Percentiles rank a stretch among this genome's conserved stretches.
phyloP scores from a whole-genome alignment of 2,888 invertebrate species.

The Cenopis cana region DNA sequence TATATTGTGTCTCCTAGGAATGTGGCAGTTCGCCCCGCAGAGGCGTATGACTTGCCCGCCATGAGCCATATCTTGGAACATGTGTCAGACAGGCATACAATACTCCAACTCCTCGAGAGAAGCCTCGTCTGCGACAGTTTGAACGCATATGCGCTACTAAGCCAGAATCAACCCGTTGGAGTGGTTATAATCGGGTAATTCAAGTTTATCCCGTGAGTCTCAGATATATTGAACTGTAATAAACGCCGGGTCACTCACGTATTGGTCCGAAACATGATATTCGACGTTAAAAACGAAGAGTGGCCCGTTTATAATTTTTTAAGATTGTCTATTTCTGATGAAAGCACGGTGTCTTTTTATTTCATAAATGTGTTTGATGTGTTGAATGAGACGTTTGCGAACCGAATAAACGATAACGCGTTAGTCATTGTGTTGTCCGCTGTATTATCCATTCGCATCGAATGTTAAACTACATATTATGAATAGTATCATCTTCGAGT shows the following conservation, averaged over 20 bases:
- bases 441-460: too few species aligned
- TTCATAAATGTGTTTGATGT: not conserved
- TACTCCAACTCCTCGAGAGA: conserved; percentile 62
- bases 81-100: conserved; percentile 55
- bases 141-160: conserved; percentile 64
- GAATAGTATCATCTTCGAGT: too few species aligned
- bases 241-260: too few species aligned
- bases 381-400: too few species aligned
- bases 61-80: conserved; percentile 63
- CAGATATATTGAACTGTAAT: too few species aligned
- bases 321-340: not conserved
- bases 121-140: conserved; percentile 57
- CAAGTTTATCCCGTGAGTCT: too few species aligned
- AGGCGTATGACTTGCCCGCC: conserved; percentile 59
- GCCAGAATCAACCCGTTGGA: conserved; percentile 78
- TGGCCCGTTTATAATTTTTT: too few species aligned
- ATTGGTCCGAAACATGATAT: too few species aligned
- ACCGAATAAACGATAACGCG: too few species aligned
- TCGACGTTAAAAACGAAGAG: too few species aligned
- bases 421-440: too few species aligned
- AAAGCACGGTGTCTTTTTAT: not conserved
- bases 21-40: conserved; percentile 65
- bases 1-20: conserved; percentile 52
- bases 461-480: too few species aligned
- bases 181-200: conserved; percentile 77